Percentiles rank a stretch among this genome's conserved stretches.
Conservation (phyloP, 2,113 vertebrate species). For the Cochlearius cochlearius region DNA sequence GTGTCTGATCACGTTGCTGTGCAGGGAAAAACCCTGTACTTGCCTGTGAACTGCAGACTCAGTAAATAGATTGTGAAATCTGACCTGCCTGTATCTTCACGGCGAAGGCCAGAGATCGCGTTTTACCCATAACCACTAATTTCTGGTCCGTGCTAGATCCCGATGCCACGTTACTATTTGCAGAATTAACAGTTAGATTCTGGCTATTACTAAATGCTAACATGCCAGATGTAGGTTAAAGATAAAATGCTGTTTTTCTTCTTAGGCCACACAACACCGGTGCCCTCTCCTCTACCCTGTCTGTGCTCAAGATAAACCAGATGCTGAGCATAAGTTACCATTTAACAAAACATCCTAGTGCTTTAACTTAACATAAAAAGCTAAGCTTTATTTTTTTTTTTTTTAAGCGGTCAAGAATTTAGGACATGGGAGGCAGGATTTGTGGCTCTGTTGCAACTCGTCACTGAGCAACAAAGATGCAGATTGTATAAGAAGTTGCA, state of each 20-base stretch:
- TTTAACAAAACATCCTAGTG: constrained; percentile 3
- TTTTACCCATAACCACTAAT: constrained; percentile 16
- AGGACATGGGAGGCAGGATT: neutral
- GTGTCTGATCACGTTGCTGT: neutral
- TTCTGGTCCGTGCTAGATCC: neutral
- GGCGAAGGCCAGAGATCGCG: neutral
- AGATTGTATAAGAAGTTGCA: neutral
- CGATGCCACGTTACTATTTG: neutral
- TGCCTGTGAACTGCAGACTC: neutral
- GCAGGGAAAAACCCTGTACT: neutral
- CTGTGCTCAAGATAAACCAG: neutral
- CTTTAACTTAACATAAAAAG: neutral
- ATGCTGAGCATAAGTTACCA: neutral
- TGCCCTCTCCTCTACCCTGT: neutral
- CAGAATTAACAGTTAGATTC: neutral
- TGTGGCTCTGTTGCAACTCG: neutral
- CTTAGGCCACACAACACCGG: neutral
- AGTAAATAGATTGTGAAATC: constrained; percentile 48
- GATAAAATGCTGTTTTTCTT: constrained; percentile 27
- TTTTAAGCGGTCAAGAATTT: neutral
- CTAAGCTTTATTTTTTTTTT: neutral
- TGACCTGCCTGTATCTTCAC: neutral
- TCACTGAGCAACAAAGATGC: neutral
- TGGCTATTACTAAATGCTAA: constrained; percentile 9
- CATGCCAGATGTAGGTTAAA: constrained; percentile 39